These are phyloP conservation scores for Pantherophis alleghaniensis DNA, from an alignment of 2,797 vertebrate species.

Conservation along the genomic window DNA sequence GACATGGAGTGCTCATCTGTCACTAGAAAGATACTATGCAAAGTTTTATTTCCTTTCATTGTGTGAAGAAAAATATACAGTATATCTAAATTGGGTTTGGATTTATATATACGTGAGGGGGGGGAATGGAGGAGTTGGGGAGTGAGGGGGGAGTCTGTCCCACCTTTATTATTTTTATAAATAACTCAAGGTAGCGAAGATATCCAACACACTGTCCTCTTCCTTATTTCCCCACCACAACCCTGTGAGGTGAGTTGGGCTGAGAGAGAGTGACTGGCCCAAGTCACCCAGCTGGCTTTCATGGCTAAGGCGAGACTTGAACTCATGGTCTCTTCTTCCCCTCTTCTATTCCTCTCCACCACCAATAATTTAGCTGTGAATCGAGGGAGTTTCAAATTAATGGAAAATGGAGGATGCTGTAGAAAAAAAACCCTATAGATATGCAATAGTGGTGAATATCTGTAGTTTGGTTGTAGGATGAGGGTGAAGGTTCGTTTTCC, in stretches of 20 bases:
- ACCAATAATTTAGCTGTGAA: not conserved
- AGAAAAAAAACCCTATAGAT: not conserved
- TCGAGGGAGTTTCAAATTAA: not conserved
- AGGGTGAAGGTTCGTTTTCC: too few species aligned
- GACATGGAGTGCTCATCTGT: not conserved
- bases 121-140: too few species aligned
- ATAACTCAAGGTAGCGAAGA: not conserved
- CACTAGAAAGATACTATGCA: not conserved
- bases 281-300: not conserved
- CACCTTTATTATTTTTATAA: not conserved
- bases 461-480: too few species aligned
- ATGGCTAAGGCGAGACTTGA: not conserved
- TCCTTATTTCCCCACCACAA: not conserved
- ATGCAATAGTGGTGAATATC: too few species aligned
- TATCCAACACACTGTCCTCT: not conserved
- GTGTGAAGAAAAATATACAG: not conserved
- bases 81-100: not conserved
- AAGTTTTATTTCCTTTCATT: not conserved
- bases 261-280: not conserved
- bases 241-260: not conserved
- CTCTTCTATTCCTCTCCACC: not conserved
- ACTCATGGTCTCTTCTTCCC: not conserved
- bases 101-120: not conserved
- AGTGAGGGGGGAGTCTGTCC: too few species aligned
- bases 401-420: not conserved